Base-by-base conservation (phyloP, 2,888 invertebrate genomes). In the Altica lythri region DNA sequence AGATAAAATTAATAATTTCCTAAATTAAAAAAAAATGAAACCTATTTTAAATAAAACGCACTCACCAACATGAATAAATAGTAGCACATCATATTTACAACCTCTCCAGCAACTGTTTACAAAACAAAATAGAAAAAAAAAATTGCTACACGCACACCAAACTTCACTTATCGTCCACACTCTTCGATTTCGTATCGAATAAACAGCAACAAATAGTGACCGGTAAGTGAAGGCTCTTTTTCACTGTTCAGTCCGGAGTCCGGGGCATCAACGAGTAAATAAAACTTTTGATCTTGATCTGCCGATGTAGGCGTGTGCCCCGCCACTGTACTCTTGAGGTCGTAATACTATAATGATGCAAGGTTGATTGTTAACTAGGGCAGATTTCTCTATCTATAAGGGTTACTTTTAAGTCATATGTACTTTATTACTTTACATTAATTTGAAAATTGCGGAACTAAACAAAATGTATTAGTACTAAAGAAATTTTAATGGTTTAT, bases 251-350 rank as follows among this genome's bases (percentile, higher is more conserved):
- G n/a, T n/a, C n/a, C n/a, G n/a, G n/a, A n/a, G n/a, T n/a, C n/a
- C n/a, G n/a, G n/a, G n/a, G n/a, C n/a, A n/a, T n/a, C n/a, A n/a
- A n/a, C n/a, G n/a, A n/a, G n/a, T n/a, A n/a, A n/a, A n/a, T n/a
- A n/a, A n/a, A n/a, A 10, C 29, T 9, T 10, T 10, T 10, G 29
- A 50, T 18, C 38, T 45, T 44, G 56, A 35, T 60, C 64, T 16
- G 54, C 56, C 58, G 49, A 34, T 42, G 62, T 63, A 57, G 62
- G 65, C 56, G 65, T 60, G 59, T 61, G 59, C 61, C 60, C 55
- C 61, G 54, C 59, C 49, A 53, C 48, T 52, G 52, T 42, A 40
- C 56, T 59, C 58, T 61, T 55, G 60, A 65, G 65, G 65, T 65
- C 65, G 62, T 45, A 12, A 14, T 19, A 34, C 56, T 55, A n/a